Evolutionary conservation across 2,113 vertebrate species (phyloP).

Genomic region (Scolopax mira): DNA sequence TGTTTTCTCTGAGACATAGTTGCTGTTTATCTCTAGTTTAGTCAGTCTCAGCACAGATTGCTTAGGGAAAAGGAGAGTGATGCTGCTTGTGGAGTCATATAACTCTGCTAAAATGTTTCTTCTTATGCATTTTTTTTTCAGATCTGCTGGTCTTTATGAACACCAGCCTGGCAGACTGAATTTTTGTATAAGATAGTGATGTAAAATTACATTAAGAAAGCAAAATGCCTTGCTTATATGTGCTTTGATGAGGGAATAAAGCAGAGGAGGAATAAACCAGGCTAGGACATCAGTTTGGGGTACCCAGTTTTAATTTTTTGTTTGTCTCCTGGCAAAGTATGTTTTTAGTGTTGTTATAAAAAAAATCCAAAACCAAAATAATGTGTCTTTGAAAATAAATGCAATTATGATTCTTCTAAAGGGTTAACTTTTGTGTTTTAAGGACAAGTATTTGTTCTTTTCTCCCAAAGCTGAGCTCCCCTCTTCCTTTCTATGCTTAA

Average conservation of each 20-base stretch:
- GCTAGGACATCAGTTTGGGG: not conserved
- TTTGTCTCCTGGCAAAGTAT: not conserved
- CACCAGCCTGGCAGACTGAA: not conserved
- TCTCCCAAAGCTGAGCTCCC: not conserved
- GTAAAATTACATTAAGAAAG: not conserved
- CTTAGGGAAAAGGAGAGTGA: not conserved
- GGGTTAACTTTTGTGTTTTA: not conserved
- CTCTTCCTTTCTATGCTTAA: not conserved
- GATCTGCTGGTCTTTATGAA: not conserved
- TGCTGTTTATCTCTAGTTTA: not conserved
- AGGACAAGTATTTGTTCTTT: not conserved
- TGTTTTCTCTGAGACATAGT: not conserved
- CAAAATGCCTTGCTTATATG: not conserved
- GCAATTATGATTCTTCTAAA: not conserved
- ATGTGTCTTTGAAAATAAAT: not conserved
- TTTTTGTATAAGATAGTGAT: not conserved
- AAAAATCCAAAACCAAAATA: not conserved
- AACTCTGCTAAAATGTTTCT: not conserved
- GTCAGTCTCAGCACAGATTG: not conserved
- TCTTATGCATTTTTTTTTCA: not conserved
- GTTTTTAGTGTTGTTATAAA: not conserved
- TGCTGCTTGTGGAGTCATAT: not conserved
- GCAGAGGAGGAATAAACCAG: not conserved
- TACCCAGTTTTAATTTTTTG: not conserved
- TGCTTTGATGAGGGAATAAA: not conserved